These are phyloP conservation scores for Acanthococcus lagerstroemiae DNA, from an alignment of 2,888 invertebrate genomes.

Conservation along the genomic window DNA sequence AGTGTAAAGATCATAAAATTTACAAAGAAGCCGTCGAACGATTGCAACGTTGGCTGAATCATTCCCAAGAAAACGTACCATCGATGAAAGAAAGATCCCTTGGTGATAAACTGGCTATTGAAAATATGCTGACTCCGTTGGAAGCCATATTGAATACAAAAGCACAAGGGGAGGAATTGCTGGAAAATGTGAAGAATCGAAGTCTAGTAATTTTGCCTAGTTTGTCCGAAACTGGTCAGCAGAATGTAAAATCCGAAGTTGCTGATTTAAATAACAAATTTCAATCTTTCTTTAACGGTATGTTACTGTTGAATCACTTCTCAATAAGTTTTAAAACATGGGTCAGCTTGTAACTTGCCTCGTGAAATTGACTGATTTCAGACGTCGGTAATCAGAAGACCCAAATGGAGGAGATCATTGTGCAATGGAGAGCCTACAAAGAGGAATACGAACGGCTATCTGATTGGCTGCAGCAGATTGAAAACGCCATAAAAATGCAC, in stretches of 20 bases:
- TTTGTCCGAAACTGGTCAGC: constrained; percentile 69
- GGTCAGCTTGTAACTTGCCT: not conserved
- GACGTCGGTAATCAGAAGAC: constrained; percentile 77
- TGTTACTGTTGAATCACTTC: too few species aligned
- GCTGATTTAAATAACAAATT: constrained; percentile 75
- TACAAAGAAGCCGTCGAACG: constrained; percentile 90
- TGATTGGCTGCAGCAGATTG: constrained; percentile 87
- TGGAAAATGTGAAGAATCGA: constrained; percentile 77
- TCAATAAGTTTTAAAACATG: not conserved
- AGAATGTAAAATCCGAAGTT: constrained; percentile 72
- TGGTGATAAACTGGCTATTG: constrained; percentile 77
- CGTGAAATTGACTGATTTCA: too few species aligned
- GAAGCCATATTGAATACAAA: constrained; percentile 78
- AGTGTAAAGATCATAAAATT: constrained; percentile 74
- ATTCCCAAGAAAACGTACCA: constrained; percentile 81
- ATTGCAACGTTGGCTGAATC: constrained; percentile 73
- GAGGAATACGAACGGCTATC: constrained; percentile 84
- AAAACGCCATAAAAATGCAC: constrained; percentile 80
- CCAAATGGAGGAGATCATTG: constrained; percentile 67
- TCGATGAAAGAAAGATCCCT: constrained; percentile 72
- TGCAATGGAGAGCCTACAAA: constrained; percentile 81
- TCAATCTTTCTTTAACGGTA: constrained; percentile 63
- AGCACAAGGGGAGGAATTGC: constrained; percentile 76
- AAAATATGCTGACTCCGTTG: constrained; percentile 77
- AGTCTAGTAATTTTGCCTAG: constrained; percentile 77